These are phyloP conservation scores for Rutpela maculata DNA, from an alignment of 2,888 invertebrate species.

Conservation along the genomic window DNA sequence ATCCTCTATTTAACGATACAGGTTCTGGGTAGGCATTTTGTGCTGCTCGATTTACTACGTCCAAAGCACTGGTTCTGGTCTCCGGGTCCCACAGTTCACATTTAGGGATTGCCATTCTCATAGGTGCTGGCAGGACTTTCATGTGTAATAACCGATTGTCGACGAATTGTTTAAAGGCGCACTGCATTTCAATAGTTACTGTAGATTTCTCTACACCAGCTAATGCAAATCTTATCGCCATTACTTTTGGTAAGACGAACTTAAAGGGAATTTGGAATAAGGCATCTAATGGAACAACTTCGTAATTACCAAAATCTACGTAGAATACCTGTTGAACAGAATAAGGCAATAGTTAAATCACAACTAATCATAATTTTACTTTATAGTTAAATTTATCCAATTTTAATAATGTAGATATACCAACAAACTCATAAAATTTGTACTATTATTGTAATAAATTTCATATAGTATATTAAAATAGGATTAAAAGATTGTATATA, in stretches of 20 bases:
- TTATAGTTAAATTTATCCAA: no score
- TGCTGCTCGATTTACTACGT: slow-evolving; percentile 74
- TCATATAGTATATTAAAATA: no score
- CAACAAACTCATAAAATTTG: no score
- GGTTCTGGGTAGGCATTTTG: slow-evolving; percentile 69
- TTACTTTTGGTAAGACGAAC: slow-evolving; percentile 83
- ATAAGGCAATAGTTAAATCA: not conserved
- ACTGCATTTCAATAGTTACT: slow-evolving; percentile 79
- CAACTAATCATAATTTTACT: not conserved
- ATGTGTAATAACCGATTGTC: slow-evolving; percentile 79
- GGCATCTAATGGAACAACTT: slow-evolving; percentile 82
- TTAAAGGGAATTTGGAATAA: slow-evolving; percentile 86
- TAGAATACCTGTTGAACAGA: slow-evolving; percentile 77
- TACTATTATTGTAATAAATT: no score
- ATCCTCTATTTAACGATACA: slow-evolving; percentile 66
- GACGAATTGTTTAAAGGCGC: slow-evolving; percentile 83
- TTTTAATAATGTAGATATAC: no score
- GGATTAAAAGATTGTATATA: no score
- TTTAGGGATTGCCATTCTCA: slow-evolving; percentile 82
- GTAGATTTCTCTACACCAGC: slow-evolving; percentile 80
- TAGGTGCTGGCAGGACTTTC: slow-evolving; percentile 82
- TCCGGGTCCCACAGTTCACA: slow-evolving; percentile 81
- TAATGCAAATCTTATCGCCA: slow-evolving; percentile 85
- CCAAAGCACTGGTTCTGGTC: slow-evolving; percentile 77
- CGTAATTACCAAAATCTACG: slow-evolving; percentile 88